Evolutionary conservation across 2,888 invertebrate species (phyloP), one percentile per base, ranked within the genome.

Genomic region (Sympetrum striolatum): DNA sequence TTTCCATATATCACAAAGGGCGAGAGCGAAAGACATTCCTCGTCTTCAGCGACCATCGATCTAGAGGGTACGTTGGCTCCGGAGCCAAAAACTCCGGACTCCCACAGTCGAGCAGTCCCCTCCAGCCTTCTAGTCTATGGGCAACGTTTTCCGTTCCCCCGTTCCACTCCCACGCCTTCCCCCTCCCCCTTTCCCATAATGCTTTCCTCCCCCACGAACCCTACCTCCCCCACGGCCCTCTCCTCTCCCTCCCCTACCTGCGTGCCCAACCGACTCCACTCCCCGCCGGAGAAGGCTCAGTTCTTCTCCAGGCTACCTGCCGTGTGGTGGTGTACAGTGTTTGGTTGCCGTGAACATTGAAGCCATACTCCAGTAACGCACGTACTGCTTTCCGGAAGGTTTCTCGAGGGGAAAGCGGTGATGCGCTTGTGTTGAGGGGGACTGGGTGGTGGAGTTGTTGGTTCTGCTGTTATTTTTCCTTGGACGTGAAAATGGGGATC

Each of bases 121-220:
- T n/a, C 22, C n/a, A 39, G 35, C 79, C 25, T 79, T 31, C 79
- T 79, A 37, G 44, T 81, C 44, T 81, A 44, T 37, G 81, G 37
- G 37, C 81, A 39, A 39, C 81, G 81, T 37, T 81, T 81, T 37
- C 81, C 44, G 44, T 37, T n/a, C 81, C 81, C 37, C 64, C 86
- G 86, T 86, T 86, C 86, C 86, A 86, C 86, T 86, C 86, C 86
- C 86, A 86, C 86, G 86, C 86, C 58, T 18, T 35, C 86, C 86
- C 86, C 18, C 82, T 10, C 58, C 82, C 82, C 82, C 82, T 35
- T 15, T 31, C 82, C 35, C 82, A 35, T 53, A 82, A 22, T 37
- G 37, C 58, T n/a, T 60, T 60, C 86, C 86, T 86, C 86, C 18
- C 60, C 60, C 44, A 22, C 44, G 12, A 25, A 39, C 44, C 81